Conservation (phyloP, 2,797 vertebrate genomes). For the Liparis tanakae region DNA sequence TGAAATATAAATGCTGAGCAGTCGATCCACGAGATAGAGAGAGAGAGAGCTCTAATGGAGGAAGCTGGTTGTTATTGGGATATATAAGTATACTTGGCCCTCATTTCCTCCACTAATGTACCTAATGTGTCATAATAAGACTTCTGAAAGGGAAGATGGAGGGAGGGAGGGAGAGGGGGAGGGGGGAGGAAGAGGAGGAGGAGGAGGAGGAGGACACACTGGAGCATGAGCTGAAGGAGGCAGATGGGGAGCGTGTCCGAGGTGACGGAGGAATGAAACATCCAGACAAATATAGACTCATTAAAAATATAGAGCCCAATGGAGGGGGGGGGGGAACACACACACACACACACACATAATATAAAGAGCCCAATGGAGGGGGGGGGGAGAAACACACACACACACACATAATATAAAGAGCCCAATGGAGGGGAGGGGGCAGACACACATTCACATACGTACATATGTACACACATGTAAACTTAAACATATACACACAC, state of each 20-base stretch:
- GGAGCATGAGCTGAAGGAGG: slow-evolving; percentile 50
- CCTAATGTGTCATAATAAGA: slow-evolving; percentile 69
- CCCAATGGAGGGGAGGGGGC: too few relatives aligned
- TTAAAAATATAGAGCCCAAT: slow-evolving; percentile 76
- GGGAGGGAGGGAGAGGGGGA: slow-evolving; percentile 4
- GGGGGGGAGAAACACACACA: too few relatives aligned
- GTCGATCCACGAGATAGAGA: slow-evolving; percentile 8
- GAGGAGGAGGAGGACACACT: slow-evolving; percentile 31
- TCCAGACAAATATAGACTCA: slow-evolving; percentile 78
- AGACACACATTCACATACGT: too few relatives aligned
- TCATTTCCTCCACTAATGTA: slow-evolving; percentile 66
- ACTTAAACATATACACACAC: too few relatives aligned
- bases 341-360: too few relatives aligned
- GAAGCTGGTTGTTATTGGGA: slow-evolving; percentile 63
- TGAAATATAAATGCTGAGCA: slow-evolving; percentile 50
- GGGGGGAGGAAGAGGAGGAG: slow-evolving; percentile 33
- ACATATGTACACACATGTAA: too few relatives aligned
- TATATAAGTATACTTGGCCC: slow-evolving; percentile 50
- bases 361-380: too few relatives aligned
- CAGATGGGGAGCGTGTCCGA: slow-evolving; percentile 68
- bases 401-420: too few relatives aligned
- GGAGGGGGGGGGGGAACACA: slow-evolving; percentile 22
- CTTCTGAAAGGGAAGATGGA: slow-evolving; percentile 31
- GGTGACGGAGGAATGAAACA: slow-evolving; percentile 73
- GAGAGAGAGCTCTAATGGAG: slow-evolving; percentile 65